Base-by-base conservation (phyloP, 2,888 invertebrate species). In the Hydrotaea diabolus region DNA sequence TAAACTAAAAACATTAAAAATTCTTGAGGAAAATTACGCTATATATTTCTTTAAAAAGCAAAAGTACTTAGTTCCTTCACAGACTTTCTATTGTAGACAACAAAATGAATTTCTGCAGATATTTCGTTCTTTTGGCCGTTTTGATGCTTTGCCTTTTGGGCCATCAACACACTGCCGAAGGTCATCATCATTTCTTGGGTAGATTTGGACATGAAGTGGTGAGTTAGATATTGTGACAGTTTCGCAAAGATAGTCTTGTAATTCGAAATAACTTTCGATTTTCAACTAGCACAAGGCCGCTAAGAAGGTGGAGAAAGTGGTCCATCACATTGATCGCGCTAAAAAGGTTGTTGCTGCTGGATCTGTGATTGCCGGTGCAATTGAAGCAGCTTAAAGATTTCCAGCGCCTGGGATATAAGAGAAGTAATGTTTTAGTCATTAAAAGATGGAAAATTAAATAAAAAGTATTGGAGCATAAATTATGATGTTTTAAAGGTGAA, bases 191-290 rank as follows among this genome's bases (percentile, higher is more conserved):
- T 31, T 83, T 81, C 66, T 80, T 85, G 21, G 83, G 83, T 15
- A 77, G 80, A 59, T 9, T 86, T 26, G 82, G 85, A 5, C 87
- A 85, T 57, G 71, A 80, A 80, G 17, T 86, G 76, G 87, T 87
- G 69, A 74, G 74, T 75, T 39, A 7, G 2, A 31, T 31, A 31
- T 31, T n/a, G n/a, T n/a, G n/a, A n/a, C n/a, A n/a, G n/a, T n/a
- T n/a, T n/a, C n/a, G n/a, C n/a, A n/a, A n/a, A n/a, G n/a, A n/a
- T n/a, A n/a, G n/a, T n/a, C n/a, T n/a, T n/a, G n/a, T n/a, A n/a
- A n/a, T n/a, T n/a, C n/a, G n/a, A n/a, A n/a, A n/a, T n/a, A 8
- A 39, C 3, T 39, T 39, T 39, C 9, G 9, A 36, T 36, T 39
- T 39, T 39, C 7, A 31, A 8, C 9, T 19, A 59, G 59, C 26